phyloP scores from a whole-genome alignment of 2,888 invertebrate species.

The Ypsolopha sequella region DNA sequence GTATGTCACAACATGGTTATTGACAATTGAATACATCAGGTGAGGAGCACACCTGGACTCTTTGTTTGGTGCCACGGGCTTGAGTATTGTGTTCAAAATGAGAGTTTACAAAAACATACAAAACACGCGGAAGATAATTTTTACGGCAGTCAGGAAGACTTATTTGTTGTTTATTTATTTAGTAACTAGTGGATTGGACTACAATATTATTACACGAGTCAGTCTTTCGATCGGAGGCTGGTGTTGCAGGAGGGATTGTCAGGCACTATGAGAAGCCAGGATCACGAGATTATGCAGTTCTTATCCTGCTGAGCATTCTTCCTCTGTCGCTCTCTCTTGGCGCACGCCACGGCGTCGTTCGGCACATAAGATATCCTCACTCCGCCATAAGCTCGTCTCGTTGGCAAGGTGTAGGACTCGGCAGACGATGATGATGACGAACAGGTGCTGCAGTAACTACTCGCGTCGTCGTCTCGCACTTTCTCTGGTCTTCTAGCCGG shows the following conservation, averaged over 20 bases:
- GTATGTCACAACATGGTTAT: conserved; percentile 35
- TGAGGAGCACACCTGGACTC: conserved; percentile 27
- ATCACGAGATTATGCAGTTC: conserved; percentile 91
- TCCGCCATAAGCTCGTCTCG: conserved; percentile 86
- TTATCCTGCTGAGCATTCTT: conserved; percentile 78
- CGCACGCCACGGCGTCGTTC: conserved; percentile 89
- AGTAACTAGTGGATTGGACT: conserved; percentile 9
- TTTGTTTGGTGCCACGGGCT: conserved; percentile 21
- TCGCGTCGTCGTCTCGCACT: conserved; percentile 73
- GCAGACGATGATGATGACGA: conserved; percentile 92
- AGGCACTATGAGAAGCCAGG: conserved; percentile 34
- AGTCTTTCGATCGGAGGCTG: conserved; percentile 66
- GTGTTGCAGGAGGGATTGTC: conserved; percentile 36
- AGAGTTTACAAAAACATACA: not conserved
- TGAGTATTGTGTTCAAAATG: not conserved
- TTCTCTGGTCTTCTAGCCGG: conserved; percentile 39
- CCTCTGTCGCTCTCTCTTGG: conserved; percentile 74
- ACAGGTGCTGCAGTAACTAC: conserved; percentile 88
- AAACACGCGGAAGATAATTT: conserved; percentile 3
- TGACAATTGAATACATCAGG: conserved; percentile 15
- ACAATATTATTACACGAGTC: conserved; percentile 54
- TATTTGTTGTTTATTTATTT: conserved; percentile 1
- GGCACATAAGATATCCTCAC: conserved; percentile 94
- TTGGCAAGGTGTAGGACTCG: conserved; percentile 87
- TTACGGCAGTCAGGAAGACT: conserved; percentile 26